Base-by-base conservation (phyloP, 1,140 invertebrate species). In the Bombus cullumanus region DNA sequence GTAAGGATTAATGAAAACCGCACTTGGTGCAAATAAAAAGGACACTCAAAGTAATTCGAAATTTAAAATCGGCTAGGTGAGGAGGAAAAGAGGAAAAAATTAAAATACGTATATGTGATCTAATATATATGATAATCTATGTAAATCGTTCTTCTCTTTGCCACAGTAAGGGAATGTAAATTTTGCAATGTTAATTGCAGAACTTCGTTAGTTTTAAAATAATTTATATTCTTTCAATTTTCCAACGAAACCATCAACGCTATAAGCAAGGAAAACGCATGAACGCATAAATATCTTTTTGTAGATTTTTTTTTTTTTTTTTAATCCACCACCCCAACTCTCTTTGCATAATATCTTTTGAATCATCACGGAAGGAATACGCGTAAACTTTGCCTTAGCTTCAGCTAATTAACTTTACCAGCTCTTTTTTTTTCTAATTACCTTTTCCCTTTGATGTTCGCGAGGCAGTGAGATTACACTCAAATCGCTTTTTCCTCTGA, bases 111-210 rank as follows among this genome's bases (percentile, higher is more conserved):
- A 66, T 66, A 47, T 75, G 81, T 47, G 72, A 76, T 75, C 71
- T 76, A 82, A 82, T 82, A 82, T 82, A 53, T 82, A 76, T 82
- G 72, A 73, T 82, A 75, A 82, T 75, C 57, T 76, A 82, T 82
- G 81, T n/a, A 75, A 82, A 82, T 82, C 57, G 72, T 37, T 13
- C 59, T 47, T 31, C 31, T n/a, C 81, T 76, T 76, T 82, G 39
- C 41, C 81, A 12, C 43, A 47, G 31, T 82, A 64, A 64, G 41
- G 39, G 81, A 76, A 47, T 82, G 57, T 75, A 82, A 62, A 76
- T 75, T 82, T 82, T 47, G 5, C 72, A 31, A 39, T 66, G 59
- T 59, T 82, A 82, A 82, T 82, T 75, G 81, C 41, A 31, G 31
- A 31, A 31, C 22, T 43, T 39, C 43, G 81, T 83, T 83, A 68